Evolutionary conservation across 2,797 vertebrate species (phyloP), one percentile per base, ranked within the genome.

Genomic region (Pelobates cultripes): DNA sequence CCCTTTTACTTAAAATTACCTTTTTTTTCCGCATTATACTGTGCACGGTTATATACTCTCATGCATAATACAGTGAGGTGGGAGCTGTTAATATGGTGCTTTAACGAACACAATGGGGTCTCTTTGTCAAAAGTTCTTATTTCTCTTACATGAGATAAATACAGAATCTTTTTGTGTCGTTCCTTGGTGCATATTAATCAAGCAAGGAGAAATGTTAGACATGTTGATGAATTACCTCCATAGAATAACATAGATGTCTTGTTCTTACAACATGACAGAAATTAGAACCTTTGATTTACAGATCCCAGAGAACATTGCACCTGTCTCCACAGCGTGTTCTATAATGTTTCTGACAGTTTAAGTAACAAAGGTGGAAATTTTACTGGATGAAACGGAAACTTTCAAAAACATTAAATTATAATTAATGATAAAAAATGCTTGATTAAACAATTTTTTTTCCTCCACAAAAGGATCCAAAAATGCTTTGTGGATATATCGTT

Each of bases 1-100:
- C 12, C 45, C 66, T 60, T 57, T 42, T 55, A n/a, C 44, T 71
- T 66, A 45, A 67, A 82, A 64, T 7, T 9, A 73, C 47, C 51
- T 47, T 83, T 73, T 61, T 74, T 73, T 68, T 44, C 70, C 17
- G 44, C 53, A 61, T 71, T 78, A 67, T 70, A 4, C 53, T 73
- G 60, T 28, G 40, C 51, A 57, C 40, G 47, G 57, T 57, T 70
- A n/a, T 77, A 70, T 4, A 51, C 43, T 44, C 63, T 67, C 61
- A 51, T 43, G 41, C 75, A 64, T 53, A 68, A 76, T 68, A 53
- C 4, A 77, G 14, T 68, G 61, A 47, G 43, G 51, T 14, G 43
- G 15, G 28, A 64, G 47, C 61, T 28, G 55, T 57, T 15, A 57
- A 57, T 57, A 57, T 28, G 17, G n/a, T 64, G 61, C 61, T 64